Percentiles rank a stretch among this genome's conserved stretches.
These are phyloP conservation scores for Pollenia griseotomentosa DNA, from an alignment of 2,888 invertebrate species.

Conservation along the genomic window DNA sequence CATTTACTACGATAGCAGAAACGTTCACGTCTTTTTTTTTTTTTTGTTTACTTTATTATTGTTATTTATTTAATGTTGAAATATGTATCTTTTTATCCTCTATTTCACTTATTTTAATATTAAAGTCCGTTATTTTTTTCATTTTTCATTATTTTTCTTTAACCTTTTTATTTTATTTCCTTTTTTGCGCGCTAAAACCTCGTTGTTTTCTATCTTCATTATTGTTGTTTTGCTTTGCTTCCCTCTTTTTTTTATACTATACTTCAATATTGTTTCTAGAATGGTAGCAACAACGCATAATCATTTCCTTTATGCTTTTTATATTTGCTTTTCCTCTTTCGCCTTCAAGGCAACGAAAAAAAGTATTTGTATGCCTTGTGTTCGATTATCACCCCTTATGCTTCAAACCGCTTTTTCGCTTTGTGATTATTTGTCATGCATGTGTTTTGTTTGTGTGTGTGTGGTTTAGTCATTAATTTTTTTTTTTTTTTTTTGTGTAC, in stretches of 20 bases:
- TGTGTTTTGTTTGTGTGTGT: constrained; percentile 21
- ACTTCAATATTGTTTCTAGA: constrained; percentile 8
- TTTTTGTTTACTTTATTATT: too few species aligned
- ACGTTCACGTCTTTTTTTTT: too few species aligned
- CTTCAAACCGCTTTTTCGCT: constrained; percentile 55
- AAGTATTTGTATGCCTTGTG: constrained; percentile 36
- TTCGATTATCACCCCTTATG: constrained; percentile 59
- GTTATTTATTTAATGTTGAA: too few species aligned
- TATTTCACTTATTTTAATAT: too few species aligned
- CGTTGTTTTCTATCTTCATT: constrained; percentile 26
- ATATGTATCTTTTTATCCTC: too few species aligned
- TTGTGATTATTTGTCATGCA: constrained; percentile 21
- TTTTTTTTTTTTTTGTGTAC: constrained; percentile 1
- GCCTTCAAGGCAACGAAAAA: constrained; percentile 21
- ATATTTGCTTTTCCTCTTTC: constrained; percentile 6
- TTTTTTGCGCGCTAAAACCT: constrained; percentile 48
- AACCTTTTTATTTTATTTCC: constrained; percentile 1
- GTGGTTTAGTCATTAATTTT: constrained; percentile 51
- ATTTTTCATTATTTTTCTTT: background rate
- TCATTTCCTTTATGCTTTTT: background rate
- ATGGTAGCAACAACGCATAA: constrained; percentile 1
- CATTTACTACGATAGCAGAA: too few species aligned
- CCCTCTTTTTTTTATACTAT: background rate
- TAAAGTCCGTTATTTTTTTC: background rate
- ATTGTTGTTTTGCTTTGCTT: constrained; percentile 22